Evolutionary conservation across 2,888 invertebrate genomes (phyloP), one percentile per base, ranked within the genome.

Genomic region (Heliconius charithonia): DNA sequence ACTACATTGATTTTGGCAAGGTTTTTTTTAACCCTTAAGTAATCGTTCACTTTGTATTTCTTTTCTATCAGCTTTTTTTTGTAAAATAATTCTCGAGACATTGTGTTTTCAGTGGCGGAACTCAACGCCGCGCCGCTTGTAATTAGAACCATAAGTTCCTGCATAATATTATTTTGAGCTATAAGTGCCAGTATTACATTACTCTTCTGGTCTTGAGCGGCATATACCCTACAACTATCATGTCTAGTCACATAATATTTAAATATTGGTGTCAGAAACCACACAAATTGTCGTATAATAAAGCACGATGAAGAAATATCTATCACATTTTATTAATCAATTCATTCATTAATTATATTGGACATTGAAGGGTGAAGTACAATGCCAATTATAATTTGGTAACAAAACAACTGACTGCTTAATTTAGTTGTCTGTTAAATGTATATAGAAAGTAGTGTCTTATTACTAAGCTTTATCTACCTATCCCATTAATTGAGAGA

Each of bases 1-100:
- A 66, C 75, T 69, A 19, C 25, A 19, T 69, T 75, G 77, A 32
- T 59, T 62, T 75, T 75, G 73, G 63, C 77, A 81, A 79, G 77
- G 79, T 37, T n/a, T 67, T 69, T 69, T 67, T 69, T 69, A 69
- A 69, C 69, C 69, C 69, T 69, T 69, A 13, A 25, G 13, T 67
- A 0, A 16, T 41, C n/a, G 41, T n/a, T 19, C 4, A 1, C 10
- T 74, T 72, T 65, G 25, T 66, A 45, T 56, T 45, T 4, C 4
- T 37, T 37, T 37, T 37, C 37, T 9, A 9, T 37, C 9, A 37
- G 37, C 37, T 37, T 37, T 37, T 37, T 9, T 1, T 37, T 9
- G 9, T 37, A 37, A 37, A 32, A 0, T 37, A 37, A 37, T 37
- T 37, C 37, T 37, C 1, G 9, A 37, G 37, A 37, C 37, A 37